phyloP scores from a whole-genome alignment of 1,140 invertebrate species.

The Tetramorium simillimum region DNA sequence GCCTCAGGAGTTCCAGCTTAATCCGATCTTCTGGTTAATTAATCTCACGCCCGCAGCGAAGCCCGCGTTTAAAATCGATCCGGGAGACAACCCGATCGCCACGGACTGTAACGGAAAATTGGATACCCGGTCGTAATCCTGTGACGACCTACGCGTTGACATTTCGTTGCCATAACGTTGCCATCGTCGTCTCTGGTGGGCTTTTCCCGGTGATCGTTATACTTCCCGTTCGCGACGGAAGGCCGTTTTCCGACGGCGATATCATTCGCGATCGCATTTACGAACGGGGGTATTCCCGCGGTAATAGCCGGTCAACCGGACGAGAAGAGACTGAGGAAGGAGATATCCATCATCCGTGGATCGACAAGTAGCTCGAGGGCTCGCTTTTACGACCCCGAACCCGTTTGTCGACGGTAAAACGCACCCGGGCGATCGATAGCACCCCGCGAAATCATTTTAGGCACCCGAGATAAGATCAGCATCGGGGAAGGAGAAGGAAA shows the following conservation, averaged over 20 bases:
- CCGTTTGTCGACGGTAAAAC: conserved; percentile 27
- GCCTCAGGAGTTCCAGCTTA: too few species aligned
- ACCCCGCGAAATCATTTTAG: neutral
- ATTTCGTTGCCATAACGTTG: neutral
- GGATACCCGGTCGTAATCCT: neutral
- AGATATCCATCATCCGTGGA: neutral
- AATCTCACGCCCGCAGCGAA: neutral
- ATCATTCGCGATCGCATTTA: conserved; percentile 1
- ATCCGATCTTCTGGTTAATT: conserved; percentile 4
- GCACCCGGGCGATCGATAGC: conserved; percentile 1
- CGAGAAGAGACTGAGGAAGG: neutral
- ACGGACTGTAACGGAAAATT: neutral
- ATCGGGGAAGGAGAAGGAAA: neutral
- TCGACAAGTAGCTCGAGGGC: neutral
- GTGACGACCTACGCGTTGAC: neutral
- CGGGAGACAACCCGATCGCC: neutral
- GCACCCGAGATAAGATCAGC: neutral
- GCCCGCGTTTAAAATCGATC: neutral
- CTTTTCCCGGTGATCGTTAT: neutral
- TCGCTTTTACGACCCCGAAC: conserved; percentile 5
- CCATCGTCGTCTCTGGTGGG: neutral
- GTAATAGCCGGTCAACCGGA: neutral
- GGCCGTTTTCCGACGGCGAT: neutral
- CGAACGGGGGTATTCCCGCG: neutral
- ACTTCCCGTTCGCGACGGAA: neutral